phyloP scores from a whole-genome alignment of 2,797 vertebrate species.

The Crax fasciolata region DNA sequence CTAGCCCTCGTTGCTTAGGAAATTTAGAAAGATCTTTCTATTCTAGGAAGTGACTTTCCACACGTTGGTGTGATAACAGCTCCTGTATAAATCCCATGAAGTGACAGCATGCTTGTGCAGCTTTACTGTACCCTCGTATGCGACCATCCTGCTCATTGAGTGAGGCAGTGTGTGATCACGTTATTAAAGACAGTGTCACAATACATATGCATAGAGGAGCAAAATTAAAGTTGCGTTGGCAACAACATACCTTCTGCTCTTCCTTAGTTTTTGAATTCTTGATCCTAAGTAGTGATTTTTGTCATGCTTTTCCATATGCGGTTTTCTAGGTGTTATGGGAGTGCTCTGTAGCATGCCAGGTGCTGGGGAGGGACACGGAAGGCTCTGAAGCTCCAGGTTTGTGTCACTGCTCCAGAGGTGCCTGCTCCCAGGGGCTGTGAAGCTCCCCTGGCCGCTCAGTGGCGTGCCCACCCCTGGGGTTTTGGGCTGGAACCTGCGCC shows the following conservation, averaged over 20 bases:
- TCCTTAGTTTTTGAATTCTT: conserved; percentile 9
- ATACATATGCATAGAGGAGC: conserved; percentile 34
- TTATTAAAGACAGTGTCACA: not conserved
- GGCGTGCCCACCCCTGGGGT: not conserved
- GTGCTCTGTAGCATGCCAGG: not conserved
- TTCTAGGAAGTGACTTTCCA: conserved; percentile 23
- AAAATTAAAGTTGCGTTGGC: conserved; percentile 61
- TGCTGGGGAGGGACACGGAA: fast-evolving
- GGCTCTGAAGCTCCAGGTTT: not conserved
- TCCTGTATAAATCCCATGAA: conserved; percentile 3
- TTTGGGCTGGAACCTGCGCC: not conserved
- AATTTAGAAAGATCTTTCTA: conserved; percentile 14
- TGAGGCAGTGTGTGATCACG: not conserved
- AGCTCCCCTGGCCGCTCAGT: no score
- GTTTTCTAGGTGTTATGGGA: not conserved
- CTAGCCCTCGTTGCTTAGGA: conserved; percentile 15
- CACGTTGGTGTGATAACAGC: conserved; percentile 34
- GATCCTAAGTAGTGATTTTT: conserved; percentile 23
- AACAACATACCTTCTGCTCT: conserved; percentile 38
- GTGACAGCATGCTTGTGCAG: conserved; percentile 3
- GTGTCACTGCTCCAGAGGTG: fast-evolving
- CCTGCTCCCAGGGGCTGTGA: not conserved
- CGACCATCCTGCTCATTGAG: not conserved
- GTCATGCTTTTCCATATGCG: not conserved
- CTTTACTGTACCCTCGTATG: conserved; percentile 9